Evolutionary conservation across 2,113 vertebrate species (phyloP), one percentile per base, ranked within the genome.

Genomic region (Oncorhynchus nerka): DNA sequence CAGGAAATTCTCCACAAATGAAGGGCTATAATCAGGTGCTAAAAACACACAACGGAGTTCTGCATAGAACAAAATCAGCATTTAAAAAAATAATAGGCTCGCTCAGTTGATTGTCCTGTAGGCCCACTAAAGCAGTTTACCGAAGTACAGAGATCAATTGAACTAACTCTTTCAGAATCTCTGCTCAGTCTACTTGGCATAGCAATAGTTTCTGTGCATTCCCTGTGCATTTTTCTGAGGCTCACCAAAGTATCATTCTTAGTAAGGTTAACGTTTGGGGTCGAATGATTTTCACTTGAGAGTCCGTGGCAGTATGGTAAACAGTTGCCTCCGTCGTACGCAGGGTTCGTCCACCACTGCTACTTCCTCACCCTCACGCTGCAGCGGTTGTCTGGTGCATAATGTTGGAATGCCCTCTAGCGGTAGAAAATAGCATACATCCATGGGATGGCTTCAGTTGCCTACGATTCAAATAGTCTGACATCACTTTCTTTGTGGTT

Each of bases 331-430:
- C 8, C n/a, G 22, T 62, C 20, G n/a, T 11, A n/a, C 2, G 5
- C 59, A 57, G 59, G n/a, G 59, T n/a, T 2, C 20, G 8, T 62
- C 59, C 20, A 62, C 15, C 26, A 11, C 28, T 15, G 26, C 5
- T 7, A 26, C 12, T 34, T 30, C n/a, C 15, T 68, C 30, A 39
- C 19, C 5, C 32, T 19, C 2, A 51, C 28, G 28, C 30, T 19
- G 67, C 32, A 34, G 32, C 16, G 19, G 32, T 30, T 67, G 65
- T 9, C 19, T 16, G 19, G 65, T 69, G 59, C 62, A 48, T 55
- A 77, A 75, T 81, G 78, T 73, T 76, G 49, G 73, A 78, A 71
- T 81, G 83, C 86, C 86, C 86, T 87, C 86, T 87, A 85, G 86
- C 81, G 86, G 77, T 30, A 39, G 0, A 73, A 55, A 72, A 49